Base-by-base conservation (phyloP, 2,888 invertebrate species). In the Lepidochitona cinerea region DNA sequence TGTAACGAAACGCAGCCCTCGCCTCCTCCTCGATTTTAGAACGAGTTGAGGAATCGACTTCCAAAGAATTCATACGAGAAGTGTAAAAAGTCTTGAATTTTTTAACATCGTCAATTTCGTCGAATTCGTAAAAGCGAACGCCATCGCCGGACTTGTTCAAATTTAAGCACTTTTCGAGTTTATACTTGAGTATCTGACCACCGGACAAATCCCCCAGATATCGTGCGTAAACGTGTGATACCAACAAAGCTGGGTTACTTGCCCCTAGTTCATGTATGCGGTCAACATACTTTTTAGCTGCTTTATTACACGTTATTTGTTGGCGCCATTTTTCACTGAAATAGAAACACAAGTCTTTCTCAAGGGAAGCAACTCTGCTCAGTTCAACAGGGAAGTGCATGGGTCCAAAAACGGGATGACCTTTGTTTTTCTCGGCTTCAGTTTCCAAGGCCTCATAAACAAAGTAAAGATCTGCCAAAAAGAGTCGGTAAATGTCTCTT, bases 161-260 rank as follows among this genome's bases (percentile, higher is more conserved):
- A 14, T 67, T 18, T 26, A 75, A 65, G 32, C 41, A 29, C 49
- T 74, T 70, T 29, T 32, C 26, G 54, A 78, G 52, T 37, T 77
- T 76, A 37, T 71, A 68, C 49, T 76, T 79, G 18, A 84, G 54
- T n/a, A 82, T 80, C 66, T 78, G 79, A 5, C 84, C 84, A n/a
- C 84, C 84, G 32, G 84, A 82, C 67, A 83, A 69, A 37, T 83
- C 73, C 2, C 81, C 84, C n/a, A 84, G 68, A 64, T 83, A 84
- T 75, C 83, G 82, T 4, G 71, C 75, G 71, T 83, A 84, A n/a
- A 68, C 52, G 54, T 79, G 79, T 49, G 81, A 75, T 35, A 81
- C 65, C n/a, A 81, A 71, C 18, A 80, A 18, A 35, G 70, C 37
- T 5, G 81, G 81, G 35, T 76, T 37, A n/a, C 71, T 68, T 49